Evolutionary conservation across 2,888 invertebrate genomes (phyloP).

Genomic region (Craniophora ligustri): DNA sequence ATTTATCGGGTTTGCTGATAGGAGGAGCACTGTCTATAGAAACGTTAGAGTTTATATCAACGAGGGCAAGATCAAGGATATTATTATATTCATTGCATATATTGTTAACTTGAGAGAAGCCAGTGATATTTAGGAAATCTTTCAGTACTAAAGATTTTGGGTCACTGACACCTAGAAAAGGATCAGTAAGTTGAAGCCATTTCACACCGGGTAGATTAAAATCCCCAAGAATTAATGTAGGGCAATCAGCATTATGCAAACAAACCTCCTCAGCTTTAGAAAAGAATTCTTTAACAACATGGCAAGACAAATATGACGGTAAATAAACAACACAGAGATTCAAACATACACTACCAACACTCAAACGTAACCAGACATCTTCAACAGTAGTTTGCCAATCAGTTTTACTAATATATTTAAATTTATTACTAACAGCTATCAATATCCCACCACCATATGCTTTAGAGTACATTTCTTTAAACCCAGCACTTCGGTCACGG

Average conservation of each 20-base stretch:
- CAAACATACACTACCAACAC: conserved; percentile 2
- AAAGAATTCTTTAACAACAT: too few relatives aligned
- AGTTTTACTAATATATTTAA: not conserved
- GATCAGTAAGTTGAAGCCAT: not conserved
- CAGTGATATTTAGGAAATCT: conserved; percentile 1
- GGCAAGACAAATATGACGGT: conserved; percentile 4
- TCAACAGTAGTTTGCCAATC: conserved; percentile 9
- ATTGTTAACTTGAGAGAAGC: not conserved
- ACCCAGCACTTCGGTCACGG: not conserved
- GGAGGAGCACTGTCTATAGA: not conserved
- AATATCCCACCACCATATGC: conserved; percentile 7
- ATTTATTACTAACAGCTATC: conserved; percentile 7
- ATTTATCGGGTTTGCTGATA: not conserved
- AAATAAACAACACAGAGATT: conserved; percentile 6
- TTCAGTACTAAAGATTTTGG: conserved; percentile 1
- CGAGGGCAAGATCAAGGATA: not conserved
- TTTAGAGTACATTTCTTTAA: not conserved
- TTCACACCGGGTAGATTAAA: conserved; percentile 5
- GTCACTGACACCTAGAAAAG: conserved; percentile 2
- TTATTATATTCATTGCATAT: not conserved
- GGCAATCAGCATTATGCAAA: not conserved
- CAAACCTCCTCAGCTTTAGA: conserved; percentile 2
- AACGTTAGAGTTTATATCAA: not conserved
- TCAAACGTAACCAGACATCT: conserved; percentile 2
- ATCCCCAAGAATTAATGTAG: conserved; percentile 5